phyloP scores from a whole-genome alignment of 2,888 invertebrate species.

The Abscondita cerata region DNA sequence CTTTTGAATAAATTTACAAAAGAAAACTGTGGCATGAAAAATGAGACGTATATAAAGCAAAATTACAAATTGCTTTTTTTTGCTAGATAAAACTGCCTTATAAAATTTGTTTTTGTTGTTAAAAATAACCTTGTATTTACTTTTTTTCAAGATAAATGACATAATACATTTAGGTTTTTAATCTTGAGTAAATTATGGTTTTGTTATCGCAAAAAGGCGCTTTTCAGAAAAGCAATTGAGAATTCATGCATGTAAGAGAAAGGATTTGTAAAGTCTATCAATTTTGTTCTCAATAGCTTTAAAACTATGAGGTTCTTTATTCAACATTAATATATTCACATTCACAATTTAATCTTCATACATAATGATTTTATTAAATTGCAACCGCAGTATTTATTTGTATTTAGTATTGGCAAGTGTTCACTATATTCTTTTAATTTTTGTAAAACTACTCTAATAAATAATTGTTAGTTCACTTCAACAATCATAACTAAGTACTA shows the following conservation, averaged over 20 bases:
- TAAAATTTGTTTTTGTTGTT: slow-evolving; percentile 4
- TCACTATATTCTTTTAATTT: no score
- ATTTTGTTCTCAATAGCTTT: slow-evolving; percentile 7
- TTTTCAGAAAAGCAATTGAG: slow-evolving; percentile 9
- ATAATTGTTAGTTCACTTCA: no score
- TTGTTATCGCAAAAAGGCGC: not conserved
- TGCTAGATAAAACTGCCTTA: slow-evolving; percentile 1
- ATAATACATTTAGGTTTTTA: not conserved
- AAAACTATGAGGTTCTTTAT: no score
- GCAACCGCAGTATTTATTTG: no score
- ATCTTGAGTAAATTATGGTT: slow-evolving; percentile 7
- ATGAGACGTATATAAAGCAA: slow-evolving; percentile 3
- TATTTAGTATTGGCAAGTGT: no score
- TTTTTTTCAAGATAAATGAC: not conserved
- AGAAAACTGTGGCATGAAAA: slow-evolving; percentile 2
- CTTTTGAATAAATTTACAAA: slow-evolving; percentile 3
- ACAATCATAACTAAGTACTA: no score
- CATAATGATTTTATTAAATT: no score
- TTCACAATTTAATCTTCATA: no score
- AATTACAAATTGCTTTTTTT: slow-evolving; percentile 12
- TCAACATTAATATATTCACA: no score
- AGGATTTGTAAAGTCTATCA: not conserved
- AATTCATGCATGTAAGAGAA: no score
- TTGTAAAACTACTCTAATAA: no score
- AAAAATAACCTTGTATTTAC: slow-evolving; percentile 6